Conservation (phyloP, 2,888 invertebrate species). For the Patella pellucida region DNA sequence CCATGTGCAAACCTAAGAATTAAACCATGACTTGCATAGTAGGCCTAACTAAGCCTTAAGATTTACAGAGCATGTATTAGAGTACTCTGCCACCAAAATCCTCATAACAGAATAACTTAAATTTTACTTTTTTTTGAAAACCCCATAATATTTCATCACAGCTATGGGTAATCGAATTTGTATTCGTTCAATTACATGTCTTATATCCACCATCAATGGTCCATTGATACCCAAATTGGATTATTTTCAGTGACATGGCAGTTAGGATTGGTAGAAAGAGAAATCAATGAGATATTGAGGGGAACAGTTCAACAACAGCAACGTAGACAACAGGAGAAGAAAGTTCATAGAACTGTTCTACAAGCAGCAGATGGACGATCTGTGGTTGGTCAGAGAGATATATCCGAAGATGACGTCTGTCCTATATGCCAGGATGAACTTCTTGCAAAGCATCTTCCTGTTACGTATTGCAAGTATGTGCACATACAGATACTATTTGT, state of each 20-base stretch:
- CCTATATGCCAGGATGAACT: conserved; percentile 72
- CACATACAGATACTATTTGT: too few relatives aligned
- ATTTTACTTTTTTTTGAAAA: not conserved
- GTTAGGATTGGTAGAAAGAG: conserved; percentile 69
- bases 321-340: conserved; percentile 27
- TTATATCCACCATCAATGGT: not conserved
- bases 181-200: not conserved
- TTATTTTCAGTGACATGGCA: conserved; percentile 69
- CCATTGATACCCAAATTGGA: not conserved
- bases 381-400: conserved; percentile 61
- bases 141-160: too few relatives aligned
- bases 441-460: conserved; percentile 64
- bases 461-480: conserved; percentile 70
- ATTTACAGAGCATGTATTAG: too few relatives aligned
- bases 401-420: conserved; percentile 69
- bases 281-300: conserved; percentile 66
- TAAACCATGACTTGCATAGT: too few relatives aligned
- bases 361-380: conserved; percentile 49
- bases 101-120: not conserved
- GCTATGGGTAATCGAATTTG: too few relatives aligned
- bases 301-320: conserved; percentile 49
- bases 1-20: too few relatives aligned
- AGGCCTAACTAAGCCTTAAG: too few relatives aligned
- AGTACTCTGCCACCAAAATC: too few relatives aligned
- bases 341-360: conserved; percentile 35